phyloP scores from a whole-genome alignment of 2,797 vertebrate genomes.

The Acanthurus lineatus region DNA sequence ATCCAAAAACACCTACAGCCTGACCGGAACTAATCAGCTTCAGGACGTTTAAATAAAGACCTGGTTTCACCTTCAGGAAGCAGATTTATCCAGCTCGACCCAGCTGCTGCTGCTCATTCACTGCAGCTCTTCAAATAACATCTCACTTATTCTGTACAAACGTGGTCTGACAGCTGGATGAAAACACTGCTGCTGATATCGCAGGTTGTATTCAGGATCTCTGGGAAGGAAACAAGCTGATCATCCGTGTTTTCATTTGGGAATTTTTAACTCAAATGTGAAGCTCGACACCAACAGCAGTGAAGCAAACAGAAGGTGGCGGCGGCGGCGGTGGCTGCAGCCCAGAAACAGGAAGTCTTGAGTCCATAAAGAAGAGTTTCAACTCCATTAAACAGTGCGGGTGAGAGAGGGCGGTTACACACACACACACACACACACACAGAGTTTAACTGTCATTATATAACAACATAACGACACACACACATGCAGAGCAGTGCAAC shows the following conservation, averaged over 20 bases:
- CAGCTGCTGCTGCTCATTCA: not conserved
- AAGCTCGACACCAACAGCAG: not conserved
- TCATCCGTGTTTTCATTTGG: not conserved
- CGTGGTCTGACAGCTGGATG: not conserved
- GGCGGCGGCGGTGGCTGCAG: too few species aligned
- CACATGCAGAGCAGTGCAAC: too few species aligned
- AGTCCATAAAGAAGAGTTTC: conserved; percentile 36
- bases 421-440: conserved; percentile 15
- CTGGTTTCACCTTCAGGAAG: too few species aligned
- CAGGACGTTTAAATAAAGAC: too few species aligned
- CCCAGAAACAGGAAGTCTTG: conserved; percentile 8
- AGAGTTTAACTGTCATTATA: too few species aligned
- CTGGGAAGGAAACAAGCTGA: not conserved
- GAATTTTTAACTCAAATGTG: not conserved
- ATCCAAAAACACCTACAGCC: too few species aligned
- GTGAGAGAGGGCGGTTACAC: not conserved
- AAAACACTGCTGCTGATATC: too few species aligned
- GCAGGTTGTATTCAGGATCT: too few species aligned
- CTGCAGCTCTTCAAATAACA: too few species aligned
- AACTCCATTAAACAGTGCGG: conserved; percentile 26
- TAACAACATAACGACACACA: not conserved
- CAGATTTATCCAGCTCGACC: not conserved
- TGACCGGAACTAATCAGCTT: too few species aligned
- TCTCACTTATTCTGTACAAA: not conserved
- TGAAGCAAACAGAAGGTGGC: too few species aligned